phyloP scores from a whole-genome alignment of 2,113 vertebrate species.

The Paramisgurnus dabryanus region DNA sequence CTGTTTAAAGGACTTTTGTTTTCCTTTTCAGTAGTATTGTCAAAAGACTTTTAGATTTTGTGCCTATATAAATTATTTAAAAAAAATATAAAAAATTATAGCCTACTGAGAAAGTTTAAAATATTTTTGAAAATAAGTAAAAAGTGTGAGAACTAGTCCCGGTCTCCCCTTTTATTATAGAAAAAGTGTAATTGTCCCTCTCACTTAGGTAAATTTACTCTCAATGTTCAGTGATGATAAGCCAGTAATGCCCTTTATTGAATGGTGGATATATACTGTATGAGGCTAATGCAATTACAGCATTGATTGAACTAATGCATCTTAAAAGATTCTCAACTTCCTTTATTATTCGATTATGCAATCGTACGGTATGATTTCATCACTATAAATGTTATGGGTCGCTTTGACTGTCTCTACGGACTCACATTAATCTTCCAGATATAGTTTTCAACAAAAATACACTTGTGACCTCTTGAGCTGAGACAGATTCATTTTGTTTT shows the following conservation, averaged over 20 bases:
- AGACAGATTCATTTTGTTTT: background rate
- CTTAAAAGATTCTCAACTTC: conserved; percentile 19
- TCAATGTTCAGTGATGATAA: conserved; percentile 1
- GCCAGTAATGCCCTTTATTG: background rate
- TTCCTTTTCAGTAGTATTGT: no score
- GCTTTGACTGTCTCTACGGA: background rate
- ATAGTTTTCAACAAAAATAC: background rate
- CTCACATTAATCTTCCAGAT: conserved; percentile 12
- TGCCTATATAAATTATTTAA: no score
- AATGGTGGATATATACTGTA: background rate
- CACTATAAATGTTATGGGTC: conserved; percentile 1
- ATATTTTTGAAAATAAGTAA: background rate
- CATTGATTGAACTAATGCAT: conserved; percentile 34
- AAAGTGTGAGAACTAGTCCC: background rate
- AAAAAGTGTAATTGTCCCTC: background rate
- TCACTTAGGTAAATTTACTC: background rate
- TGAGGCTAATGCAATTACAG: conserved; percentile 22
- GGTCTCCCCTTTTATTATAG: background rate
- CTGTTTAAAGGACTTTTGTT: no score
- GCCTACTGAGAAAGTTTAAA: no score
- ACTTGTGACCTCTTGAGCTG: background rate
- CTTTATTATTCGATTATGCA: conserved; percentile 2
- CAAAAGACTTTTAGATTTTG: no score
- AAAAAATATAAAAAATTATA: no score
- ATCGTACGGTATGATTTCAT: background rate